A percentile compares a stretch with the other conserved stretches of the same genome.
phyloP scores from a whole-genome alignment of 2,113 vertebrate genomes.

The Mellivora capensis region DNA sequence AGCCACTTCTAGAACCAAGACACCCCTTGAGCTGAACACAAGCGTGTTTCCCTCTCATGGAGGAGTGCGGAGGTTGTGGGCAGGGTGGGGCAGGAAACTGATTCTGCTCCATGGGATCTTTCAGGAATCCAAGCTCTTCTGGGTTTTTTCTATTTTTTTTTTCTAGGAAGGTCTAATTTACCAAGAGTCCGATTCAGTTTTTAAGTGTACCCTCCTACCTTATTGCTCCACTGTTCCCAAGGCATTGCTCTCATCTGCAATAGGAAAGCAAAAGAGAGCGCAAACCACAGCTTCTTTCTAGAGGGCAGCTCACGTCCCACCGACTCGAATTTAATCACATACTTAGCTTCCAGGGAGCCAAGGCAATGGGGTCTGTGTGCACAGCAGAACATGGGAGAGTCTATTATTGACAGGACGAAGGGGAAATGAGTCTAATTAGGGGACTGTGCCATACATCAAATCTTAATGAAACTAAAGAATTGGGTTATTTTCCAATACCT shows the following conservation, averaged over 20 bases:
- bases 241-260: neutral
- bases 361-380: neutral
- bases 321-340: neutral
- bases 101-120: neutral
- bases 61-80: neutral
- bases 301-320: neutral
- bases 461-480: neutral
- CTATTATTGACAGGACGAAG: neutral
- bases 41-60: neutral
- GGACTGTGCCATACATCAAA: neutral
- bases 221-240: neutral
- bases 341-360: neutral
- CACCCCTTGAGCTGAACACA: neutral
- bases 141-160: neutral
- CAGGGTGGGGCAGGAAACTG: neutral
- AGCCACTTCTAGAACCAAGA: neutral
- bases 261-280: neutral
- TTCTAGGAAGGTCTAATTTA: neutral
- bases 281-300: neutral
- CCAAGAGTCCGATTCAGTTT: neutral
- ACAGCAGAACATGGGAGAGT: neutral
- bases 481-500: neutral
- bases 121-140: neutral
- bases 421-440: neutral
- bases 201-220: neutral